phyloP scores from a whole-genome alignment of 2,113 vertebrate genomes.

The Mesembrinibis cayennensis region DNA sequence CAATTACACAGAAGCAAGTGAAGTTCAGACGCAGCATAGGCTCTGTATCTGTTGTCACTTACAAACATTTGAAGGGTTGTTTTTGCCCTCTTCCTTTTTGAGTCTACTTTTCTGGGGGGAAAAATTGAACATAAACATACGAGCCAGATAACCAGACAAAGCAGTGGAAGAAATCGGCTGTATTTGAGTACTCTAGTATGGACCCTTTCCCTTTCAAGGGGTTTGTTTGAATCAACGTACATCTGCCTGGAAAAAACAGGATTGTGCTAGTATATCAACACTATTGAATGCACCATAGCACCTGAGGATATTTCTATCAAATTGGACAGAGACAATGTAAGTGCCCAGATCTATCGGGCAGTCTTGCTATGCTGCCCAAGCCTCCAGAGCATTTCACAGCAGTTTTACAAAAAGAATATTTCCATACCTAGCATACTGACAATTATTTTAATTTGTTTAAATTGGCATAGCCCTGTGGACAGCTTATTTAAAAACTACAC shows the following conservation, averaged over 20 bases:
- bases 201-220: neutral
- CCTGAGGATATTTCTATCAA: conserved; percentile 12
- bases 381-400: conserved; percentile 28
- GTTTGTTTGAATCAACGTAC: neutral
- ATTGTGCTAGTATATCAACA: neutral
- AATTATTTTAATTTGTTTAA: conserved; percentile 70
- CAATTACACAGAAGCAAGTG: neutral
- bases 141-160: neutral
- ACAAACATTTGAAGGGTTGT: neutral
- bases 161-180: neutral
- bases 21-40: neutral
- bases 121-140: neutral
- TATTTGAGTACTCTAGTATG: neutral
- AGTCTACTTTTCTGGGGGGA: neutral
- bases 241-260: neutral
- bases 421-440: conserved; percentile 58
- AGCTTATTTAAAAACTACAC: conserved; percentile 66
- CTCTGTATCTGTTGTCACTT: neutral
- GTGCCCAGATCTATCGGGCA: neutral
- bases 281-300: neutral
- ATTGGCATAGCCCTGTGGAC: conserved; percentile 58
- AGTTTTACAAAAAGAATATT: conserved; percentile 45
- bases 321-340: neutral
- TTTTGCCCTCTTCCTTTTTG: neutral
- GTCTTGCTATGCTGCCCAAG: conserved; percentile 16